phyloP scores from a whole-genome alignment of 2,797 vertebrate genomes.

The Aratinga solstitialis region DNA sequence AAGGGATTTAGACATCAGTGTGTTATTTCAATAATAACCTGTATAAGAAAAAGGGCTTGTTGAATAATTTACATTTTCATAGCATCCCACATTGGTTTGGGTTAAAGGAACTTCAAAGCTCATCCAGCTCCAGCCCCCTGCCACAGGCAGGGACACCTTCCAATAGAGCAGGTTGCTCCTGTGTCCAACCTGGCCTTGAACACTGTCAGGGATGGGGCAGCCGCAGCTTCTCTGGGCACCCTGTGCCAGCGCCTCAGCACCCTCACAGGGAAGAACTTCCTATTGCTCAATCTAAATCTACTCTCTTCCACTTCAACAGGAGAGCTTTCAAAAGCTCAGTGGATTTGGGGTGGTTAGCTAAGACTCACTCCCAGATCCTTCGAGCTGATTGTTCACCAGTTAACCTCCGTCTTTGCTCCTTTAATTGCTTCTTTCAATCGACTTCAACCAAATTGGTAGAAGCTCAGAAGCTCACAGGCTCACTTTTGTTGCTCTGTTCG shows the following conservation, averaged over 20 bases:
- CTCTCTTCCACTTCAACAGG: rapidly evolving
- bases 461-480: neutral
- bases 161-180: neutral
- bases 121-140: neutral
- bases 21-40: slow-evolving; percentile 6
- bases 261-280: neutral
- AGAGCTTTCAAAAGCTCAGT: neutral
- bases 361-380: neutral
- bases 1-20: neutral
- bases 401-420: neutral
- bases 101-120: neutral
- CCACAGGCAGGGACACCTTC: neutral
- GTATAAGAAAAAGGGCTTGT: neutral
- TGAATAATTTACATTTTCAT: neutral
- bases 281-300: neutral
- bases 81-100: neutral
- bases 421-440: neutral
- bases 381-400: rapidly evolving
- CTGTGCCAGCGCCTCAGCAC: neutral
- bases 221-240: neutral
- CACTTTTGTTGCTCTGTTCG: neutral
- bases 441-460: neutral
- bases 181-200: neutral
- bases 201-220: neutral
- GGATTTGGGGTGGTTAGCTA: neutral